Percentiles rank a stretch among this genome's conserved stretches.
Conservation (phyloP, 2,888 invertebrate genomes). For the Drosophila leonis region DNA sequence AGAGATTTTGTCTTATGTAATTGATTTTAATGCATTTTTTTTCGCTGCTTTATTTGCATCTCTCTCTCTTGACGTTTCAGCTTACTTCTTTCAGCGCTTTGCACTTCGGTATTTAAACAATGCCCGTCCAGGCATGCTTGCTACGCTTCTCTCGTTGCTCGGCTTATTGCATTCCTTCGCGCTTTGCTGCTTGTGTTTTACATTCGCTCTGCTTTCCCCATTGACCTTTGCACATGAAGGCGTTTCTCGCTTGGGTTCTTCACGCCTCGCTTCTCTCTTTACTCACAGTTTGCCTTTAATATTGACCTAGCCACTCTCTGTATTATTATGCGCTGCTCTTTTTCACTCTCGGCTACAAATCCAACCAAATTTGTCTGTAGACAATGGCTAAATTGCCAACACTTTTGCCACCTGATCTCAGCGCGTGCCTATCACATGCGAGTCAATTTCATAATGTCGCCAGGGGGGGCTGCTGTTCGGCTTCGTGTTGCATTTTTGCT, state of each 20-base stretch:
- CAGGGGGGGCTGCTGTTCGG: neutral
- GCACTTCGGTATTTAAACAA: neutral
- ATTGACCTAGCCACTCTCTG: neutral
- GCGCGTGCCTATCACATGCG: slow-evolving; percentile 25
- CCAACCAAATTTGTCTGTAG: neutral
- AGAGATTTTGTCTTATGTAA: neutral
- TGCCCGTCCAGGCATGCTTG: neutral
- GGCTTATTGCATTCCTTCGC: slow-evolving; percentile 6
- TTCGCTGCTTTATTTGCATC: neutral
- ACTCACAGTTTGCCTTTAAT: neutral
- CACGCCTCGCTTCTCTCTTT: neutral
- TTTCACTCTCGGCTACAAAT: neutral
- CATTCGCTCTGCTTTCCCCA: neutral
- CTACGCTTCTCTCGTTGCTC: neutral
- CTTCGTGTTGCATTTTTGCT: slow-evolving; percentile 32
- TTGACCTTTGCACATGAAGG: slow-evolving; percentile 10
- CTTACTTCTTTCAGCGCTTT: neutral
- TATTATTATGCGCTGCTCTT: neutral
- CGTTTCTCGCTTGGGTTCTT: neutral
- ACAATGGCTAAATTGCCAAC: slow-evolving; percentile 8
- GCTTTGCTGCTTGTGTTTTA: slow-evolving; percentile 1
- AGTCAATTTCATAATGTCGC: slow-evolving; percentile 38
- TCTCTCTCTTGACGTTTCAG: neutral
- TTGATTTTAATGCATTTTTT: slow-evolving; percentile 1
- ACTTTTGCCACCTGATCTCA: slow-evolving; percentile 28